Conservation (phyloP, 1,140 invertebrate genomes). For the Melitaea cinxia region DNA sequence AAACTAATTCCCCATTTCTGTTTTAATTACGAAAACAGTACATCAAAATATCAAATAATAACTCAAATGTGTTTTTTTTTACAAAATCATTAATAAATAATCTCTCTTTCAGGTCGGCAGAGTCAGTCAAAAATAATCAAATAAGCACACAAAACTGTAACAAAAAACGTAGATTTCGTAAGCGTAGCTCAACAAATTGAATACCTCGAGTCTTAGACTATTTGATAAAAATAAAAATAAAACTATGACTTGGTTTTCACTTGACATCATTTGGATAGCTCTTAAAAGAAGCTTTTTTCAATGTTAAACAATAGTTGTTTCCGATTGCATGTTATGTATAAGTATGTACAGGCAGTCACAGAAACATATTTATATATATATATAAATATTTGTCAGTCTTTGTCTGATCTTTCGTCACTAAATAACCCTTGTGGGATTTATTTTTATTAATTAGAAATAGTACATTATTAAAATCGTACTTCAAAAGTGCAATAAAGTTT, state of each 20-base stretch:
- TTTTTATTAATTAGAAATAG: background rate
- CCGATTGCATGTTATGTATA: slow-evolving; percentile 26
- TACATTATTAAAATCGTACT: background rate
- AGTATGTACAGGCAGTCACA: slow-evolving; percentile 25
- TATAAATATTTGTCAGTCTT: background rate
- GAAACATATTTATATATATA: background rate
- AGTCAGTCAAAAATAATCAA: slow-evolving; percentile 13
- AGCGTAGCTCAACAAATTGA: slow-evolving; percentile 38
- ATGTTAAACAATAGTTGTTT: slow-evolving; percentile 22
- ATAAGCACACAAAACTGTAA: slow-evolving; percentile 33
- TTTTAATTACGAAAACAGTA: too few species aligned
- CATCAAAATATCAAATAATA: too few species aligned
- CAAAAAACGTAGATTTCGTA: slow-evolving; percentile 36
- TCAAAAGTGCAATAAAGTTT: slow-evolving; percentile 6
- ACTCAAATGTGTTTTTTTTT: too few species aligned
- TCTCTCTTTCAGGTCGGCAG: slow-evolving; percentile 10
- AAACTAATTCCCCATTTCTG: too few species aligned
- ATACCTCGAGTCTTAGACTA: slow-evolving; percentile 7
- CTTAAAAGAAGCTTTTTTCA: slow-evolving; percentile 19
- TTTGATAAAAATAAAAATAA: background rate
- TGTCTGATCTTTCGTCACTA: background rate
- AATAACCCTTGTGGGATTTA: background rate
- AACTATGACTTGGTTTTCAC: background rate
- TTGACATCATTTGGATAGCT: slow-evolving; percentile 5
- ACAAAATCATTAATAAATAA: background rate